Evolutionary conservation across 2,888 invertebrate genomes (phyloP).

Genomic region (Chloromyia formosa): DNA sequence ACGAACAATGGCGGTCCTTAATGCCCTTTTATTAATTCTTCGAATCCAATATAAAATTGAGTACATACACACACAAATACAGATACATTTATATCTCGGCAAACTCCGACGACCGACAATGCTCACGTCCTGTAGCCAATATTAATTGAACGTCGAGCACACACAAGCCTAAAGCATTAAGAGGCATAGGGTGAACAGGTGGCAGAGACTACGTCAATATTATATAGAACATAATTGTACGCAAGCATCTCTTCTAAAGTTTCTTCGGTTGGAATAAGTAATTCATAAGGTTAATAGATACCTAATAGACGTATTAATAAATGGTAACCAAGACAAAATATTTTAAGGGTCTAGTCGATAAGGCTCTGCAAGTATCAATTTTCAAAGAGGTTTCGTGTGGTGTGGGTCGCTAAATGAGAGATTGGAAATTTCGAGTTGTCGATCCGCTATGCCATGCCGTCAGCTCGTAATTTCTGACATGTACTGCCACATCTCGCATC

Average conservation of each 20-base stretch:
- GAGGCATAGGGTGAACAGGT: not conserved
- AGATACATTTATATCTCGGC: not conserved
- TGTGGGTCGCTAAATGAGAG: constrained; percentile 6
- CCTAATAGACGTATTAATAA: constrained; percentile 40
- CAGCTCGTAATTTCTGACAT: constrained; percentile 2
- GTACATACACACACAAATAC: not conserved
- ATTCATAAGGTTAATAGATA: constrained; percentile 42
- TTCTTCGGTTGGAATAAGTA: constrained; percentile 41
- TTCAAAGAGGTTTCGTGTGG: not conserved
- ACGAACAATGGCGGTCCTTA: constrained; percentile 12
- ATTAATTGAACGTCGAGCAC: constrained; percentile 32
- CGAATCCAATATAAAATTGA: constrained; percentile 20
- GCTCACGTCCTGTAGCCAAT: constrained; percentile 1
- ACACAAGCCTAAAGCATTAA: not conserved
- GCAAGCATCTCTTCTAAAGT: constrained; percentile 35
- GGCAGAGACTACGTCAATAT: not conserved
- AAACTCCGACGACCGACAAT: not conserved
- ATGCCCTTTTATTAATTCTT: constrained; percentile 37
- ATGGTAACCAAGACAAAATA: constrained; percentile 25
- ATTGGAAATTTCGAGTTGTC: constrained; percentile 4
- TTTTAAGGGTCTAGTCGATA: constrained; percentile 24
- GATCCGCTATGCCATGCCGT: not conserved
- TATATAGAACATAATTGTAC: not conserved
- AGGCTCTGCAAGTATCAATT: not conserved
- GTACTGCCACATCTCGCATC: constrained; percentile 18